phyloP scores from a whole-genome alignment of 2,797 vertebrate genomes.

The Leptatherina wallacei region DNA sequence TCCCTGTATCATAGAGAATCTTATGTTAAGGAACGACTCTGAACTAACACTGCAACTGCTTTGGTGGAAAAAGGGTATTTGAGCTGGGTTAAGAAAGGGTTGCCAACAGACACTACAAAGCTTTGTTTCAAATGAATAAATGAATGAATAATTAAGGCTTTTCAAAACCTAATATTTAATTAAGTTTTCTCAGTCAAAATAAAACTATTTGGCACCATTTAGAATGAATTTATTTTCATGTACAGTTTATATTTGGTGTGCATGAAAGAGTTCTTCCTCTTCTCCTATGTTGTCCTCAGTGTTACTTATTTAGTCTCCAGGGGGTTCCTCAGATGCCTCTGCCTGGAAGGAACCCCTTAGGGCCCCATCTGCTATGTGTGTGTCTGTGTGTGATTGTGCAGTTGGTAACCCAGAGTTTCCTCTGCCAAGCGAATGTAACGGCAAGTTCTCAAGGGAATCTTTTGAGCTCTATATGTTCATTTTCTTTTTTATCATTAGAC shows the following conservation, averaged over 20 bases:
- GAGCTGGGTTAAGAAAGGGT: too few relatives aligned
- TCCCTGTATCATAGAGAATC: too few relatives aligned
- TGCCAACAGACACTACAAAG: too few relatives aligned
- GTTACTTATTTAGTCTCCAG: conserved; percentile 42
- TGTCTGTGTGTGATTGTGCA: conserved; percentile 9
- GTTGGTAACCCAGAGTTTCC: conserved; percentile 30
- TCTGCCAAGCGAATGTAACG: conserved; percentile 9
- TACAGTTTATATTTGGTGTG: background rate
- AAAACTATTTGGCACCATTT: too few relatives aligned
- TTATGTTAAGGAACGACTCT: too few relatives aligned
- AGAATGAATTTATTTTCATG: background rate
- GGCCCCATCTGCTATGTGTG: conserved; percentile 64
- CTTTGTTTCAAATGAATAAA: background rate
- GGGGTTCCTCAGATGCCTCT: conserved; percentile 61
- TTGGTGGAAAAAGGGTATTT: too few relatives aligned
- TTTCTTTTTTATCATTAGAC: too few relatives aligned
- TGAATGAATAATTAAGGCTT: background rate
- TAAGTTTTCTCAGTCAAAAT: background rate
- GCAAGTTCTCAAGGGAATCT: background rate
- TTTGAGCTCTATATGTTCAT: background rate
- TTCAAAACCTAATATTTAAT: background rate
- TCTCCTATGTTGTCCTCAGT: conserved; percentile 17
- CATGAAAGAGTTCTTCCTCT: background rate
- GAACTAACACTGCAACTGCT: too few relatives aligned
- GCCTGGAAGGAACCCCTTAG: conserved; percentile 58